Evolutionary conservation across 2,888 invertebrate genomes (phyloP).

Genomic region (Drosophila conformis): DNA sequence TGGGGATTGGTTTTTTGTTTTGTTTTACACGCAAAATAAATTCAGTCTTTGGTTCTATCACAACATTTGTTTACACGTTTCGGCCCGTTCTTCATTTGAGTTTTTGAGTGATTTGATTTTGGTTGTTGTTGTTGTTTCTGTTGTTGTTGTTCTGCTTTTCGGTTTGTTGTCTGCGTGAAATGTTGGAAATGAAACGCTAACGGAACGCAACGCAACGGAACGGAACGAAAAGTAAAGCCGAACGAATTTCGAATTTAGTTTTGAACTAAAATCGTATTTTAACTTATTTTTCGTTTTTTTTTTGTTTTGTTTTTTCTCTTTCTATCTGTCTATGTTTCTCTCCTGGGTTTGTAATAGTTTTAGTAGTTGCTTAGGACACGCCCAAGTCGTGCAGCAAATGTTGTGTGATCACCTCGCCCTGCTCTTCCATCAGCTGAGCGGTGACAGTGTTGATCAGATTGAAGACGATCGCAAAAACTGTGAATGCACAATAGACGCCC

Average conservation of each 20-base stretch:
- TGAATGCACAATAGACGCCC: conserved; percentile 96
- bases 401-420: conserved; percentile 84
- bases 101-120: conserved; percentile 29
- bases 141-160: conserved; percentile 34
- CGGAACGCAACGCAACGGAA: conserved; percentile 59
- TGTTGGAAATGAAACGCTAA: conserved; percentile 62
- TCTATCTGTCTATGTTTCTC: conserved; percentile 51
- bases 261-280: conserved; percentile 67
- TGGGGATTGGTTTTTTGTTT: conserved; percentile 28
- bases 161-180: conserved; percentile 45
- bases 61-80: conserved; percentile 85
- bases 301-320: conserved; percentile 18
- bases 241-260: conserved; percentile 71
- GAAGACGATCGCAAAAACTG: conserved; percentile 96
- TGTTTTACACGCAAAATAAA: conserved; percentile 82
- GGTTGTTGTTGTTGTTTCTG: conserved; percentile 22
- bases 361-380: conserved; percentile 80
- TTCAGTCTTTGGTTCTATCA: conserved; percentile 86
- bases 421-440: conserved; percentile 84
- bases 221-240: conserved; percentile 68
- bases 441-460: conserved; percentile 89
- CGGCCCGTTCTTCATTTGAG: conserved; percentile 55
- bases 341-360: conserved; percentile 29
- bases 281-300: conserved; percentile 15
- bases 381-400: conserved; percentile 85